Evolutionary conservation across 2,113 vertebrate genomes (phyloP).

Genomic region (Anser cygnoides): DNA sequence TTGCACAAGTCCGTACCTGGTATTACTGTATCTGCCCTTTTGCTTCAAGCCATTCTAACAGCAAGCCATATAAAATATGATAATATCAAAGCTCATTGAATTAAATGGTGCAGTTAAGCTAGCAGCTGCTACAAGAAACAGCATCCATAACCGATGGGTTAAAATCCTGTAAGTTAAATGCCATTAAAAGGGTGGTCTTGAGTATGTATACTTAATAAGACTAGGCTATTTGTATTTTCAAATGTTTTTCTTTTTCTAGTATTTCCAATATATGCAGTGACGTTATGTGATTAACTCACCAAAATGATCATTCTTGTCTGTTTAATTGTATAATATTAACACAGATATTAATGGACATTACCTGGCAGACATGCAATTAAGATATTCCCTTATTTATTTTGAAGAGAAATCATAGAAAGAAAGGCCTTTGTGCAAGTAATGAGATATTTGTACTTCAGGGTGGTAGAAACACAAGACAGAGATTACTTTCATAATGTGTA

Average conservation of each 20-base stretch:
- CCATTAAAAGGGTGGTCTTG: not conserved
- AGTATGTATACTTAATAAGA: not conserved
- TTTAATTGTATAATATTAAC: not conserved
- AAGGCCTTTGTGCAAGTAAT: not conserved
- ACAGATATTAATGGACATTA: not conserved
- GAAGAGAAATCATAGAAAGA: not conserved
- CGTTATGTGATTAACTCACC: accelerated
- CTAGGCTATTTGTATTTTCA: not conserved
- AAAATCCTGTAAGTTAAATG: not conserved
- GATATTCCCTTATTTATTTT: constrained; percentile 9
- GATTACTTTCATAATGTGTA: not conserved
- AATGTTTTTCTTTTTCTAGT: not conserved
- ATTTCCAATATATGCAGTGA: not conserved
- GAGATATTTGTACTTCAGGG: constrained; percentile 4
- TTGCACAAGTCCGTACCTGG: not conserved
- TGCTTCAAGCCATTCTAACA: not conserved
- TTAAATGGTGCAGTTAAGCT: not conserved
- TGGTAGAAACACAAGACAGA: constrained; percentile 10
- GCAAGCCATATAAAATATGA: not conserved
- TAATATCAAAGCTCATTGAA: not conserved
- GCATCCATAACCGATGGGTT: not conserved
- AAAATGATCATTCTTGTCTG: not conserved
- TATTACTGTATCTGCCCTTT: not conserved
- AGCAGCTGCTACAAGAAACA: not conserved
- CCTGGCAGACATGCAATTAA: not conserved